A percentile compares a stretch with the other conserved stretches of the same genome.
Evolutionary conservation across 2,888 invertebrate genomes (phyloP).

Genomic region (Allacma fusca): DNA sequence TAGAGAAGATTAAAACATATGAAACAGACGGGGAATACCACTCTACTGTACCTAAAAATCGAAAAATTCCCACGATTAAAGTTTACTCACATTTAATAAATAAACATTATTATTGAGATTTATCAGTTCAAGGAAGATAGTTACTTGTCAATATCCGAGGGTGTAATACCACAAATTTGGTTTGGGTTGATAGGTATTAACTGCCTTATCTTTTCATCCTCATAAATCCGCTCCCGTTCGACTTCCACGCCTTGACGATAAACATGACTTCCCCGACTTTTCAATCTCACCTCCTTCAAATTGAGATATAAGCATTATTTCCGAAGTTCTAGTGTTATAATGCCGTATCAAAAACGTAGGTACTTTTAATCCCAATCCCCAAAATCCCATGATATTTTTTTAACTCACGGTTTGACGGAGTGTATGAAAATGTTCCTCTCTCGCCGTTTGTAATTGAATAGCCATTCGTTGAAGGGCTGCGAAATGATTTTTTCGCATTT

Average conservation of each 20-base stretch:
- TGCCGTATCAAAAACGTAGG: too few species aligned
- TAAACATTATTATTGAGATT: too few species aligned
- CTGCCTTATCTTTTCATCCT: constrained; percentile 56
- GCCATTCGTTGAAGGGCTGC: constrained; percentile 89
- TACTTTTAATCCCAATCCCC: too few species aligned
- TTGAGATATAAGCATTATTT: not conserved
- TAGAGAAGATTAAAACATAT: constrained; percentile 98
- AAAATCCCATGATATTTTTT: not conserved
- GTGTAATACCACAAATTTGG: constrained; percentile 76
- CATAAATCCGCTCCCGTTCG: constrained; percentile 44
- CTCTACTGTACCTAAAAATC: constrained; percentile 78
- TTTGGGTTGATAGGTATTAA: constrained; percentile 60
- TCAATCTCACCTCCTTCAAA: constrained; percentile 46
- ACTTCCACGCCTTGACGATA: constrained; percentile 44
- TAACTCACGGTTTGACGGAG: constrained; percentile 44
- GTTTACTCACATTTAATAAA: not conserved
- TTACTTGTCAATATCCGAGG: constrained; percentile 98
- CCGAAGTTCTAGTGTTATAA: too few species aligned
- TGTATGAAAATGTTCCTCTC: constrained; percentile 54
- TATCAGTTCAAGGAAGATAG: not conserved
- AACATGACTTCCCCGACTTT: constrained; percentile 40
- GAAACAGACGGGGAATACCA: constrained; percentile 97
- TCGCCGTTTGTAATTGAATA: constrained; percentile 73
- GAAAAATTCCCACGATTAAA: not conserved
- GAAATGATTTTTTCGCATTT: constrained; percentile 93